Conservation (phyloP, 2,797 vertebrate species). For the Propithecus perrieri region DNA sequence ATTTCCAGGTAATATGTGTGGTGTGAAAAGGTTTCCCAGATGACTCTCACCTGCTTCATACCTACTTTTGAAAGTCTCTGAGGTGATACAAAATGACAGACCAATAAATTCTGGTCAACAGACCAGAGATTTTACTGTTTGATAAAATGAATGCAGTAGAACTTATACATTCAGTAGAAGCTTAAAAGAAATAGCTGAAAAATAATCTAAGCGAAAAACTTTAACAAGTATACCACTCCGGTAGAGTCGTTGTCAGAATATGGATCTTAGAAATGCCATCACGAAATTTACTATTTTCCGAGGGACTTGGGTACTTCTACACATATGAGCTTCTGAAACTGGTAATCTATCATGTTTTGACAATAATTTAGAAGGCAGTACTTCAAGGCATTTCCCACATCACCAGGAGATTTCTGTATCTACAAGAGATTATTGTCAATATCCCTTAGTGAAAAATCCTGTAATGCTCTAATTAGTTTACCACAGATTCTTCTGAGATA, state of each 20-base stretch:
- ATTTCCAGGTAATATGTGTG: background rate
- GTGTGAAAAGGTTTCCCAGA: background rate
- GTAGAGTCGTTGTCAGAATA: background rate
- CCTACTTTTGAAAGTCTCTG: background rate
- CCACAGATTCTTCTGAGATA: constrained; percentile 21
- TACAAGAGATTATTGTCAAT: constrained; percentile 1
- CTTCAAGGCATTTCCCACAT: constrained; percentile 28
- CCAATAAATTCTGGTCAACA: background rate
- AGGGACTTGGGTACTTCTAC: background rate
- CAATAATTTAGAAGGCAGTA: constrained; percentile 46
- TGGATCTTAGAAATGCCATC: background rate
- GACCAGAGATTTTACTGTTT: background rate
- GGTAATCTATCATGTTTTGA: constrained; percentile 49
- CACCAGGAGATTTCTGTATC: background rate
- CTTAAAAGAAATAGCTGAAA: constrained; percentile 18
- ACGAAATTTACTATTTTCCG: background rate
- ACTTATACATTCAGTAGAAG: background rate
- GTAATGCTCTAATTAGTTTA: constrained; percentile 35
- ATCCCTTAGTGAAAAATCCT: background rate
- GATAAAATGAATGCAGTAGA: background rate
- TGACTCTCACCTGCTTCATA: background rate
- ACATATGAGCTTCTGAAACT: background rate
- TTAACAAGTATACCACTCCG: background rate
- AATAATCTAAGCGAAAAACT: background rate
- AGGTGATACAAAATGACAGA: background rate